Conservation (phyloP, 2,888 invertebrate genomes). For the Agonopterix arenella region DNA sequence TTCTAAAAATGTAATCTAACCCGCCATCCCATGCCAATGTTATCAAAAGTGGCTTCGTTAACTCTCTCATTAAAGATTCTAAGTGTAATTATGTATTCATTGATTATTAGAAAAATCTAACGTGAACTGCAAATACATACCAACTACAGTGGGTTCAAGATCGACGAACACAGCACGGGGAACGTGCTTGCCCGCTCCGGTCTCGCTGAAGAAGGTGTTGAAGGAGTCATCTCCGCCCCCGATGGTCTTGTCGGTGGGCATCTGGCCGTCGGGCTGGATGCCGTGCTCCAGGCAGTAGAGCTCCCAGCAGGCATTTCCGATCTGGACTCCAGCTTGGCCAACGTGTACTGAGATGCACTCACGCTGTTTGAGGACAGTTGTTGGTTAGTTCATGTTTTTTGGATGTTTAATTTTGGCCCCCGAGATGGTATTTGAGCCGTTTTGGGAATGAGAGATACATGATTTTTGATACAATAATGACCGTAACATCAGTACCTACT, state of each 20-base stretch:
- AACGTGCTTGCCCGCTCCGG: slow-evolving; percentile 96
- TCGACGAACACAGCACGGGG: slow-evolving; percentile 97
- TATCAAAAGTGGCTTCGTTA: too few relatives aligned
- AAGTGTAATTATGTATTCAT: too few relatives aligned
- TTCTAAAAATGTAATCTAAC: too few relatives aligned
- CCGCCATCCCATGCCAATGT: too few relatives aligned
- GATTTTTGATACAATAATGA: too few relatives aligned
- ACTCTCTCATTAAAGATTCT: too few relatives aligned
- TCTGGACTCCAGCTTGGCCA: slow-evolving; percentile 86
- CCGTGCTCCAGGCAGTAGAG: slow-evolving; percentile 92
- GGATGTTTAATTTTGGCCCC: too few relatives aligned
- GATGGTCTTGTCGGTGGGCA: slow-evolving; percentile 95
- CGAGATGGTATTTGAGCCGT: too few relatives aligned
- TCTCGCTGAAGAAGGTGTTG: slow-evolving; percentile 97
- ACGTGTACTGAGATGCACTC: slow-evolving; percentile 81
- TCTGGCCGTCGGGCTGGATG: slow-evolving; percentile 95
- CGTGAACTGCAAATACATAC: slow-evolving; percentile 31
- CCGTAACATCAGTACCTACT: too few relatives aligned
- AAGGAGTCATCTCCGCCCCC: slow-evolving; percentile 96
- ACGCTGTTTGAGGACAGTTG: slow-evolving; percentile 56
- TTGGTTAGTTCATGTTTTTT: too few relatives aligned
- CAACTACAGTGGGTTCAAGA: slow-evolving; percentile 96
- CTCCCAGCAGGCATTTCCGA: slow-evolving; percentile 94
- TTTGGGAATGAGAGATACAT: too few relatives aligned
- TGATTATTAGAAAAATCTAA: too few relatives aligned